A percentile compares a stretch with the other conserved stretches of the same genome.
Evolutionary conservation across 2,797 vertebrate species (phyloP).

Genomic region (Pteropus rufus): DNA sequence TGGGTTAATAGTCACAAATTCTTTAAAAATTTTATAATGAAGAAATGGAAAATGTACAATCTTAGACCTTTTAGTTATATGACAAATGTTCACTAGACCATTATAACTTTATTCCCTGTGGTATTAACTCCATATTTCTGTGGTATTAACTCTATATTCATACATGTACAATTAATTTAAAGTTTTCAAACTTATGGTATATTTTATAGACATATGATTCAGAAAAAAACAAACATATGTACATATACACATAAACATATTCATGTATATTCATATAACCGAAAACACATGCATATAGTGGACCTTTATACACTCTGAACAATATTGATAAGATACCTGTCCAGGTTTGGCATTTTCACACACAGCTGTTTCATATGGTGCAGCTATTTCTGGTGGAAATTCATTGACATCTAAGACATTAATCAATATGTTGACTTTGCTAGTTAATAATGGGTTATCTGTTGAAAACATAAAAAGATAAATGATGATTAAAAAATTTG

Average conservation of each 20-base stretch:
- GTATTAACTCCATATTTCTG: background rate
- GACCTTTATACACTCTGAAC: fast-evolving
- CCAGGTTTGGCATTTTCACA: conserved; percentile 95
- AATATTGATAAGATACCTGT: conserved; percentile 87
- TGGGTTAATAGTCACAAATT: background rate
- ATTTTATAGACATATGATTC: background rate
- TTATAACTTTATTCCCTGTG: background rate
- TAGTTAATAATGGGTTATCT: conserved; percentile 95
- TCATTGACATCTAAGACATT: conserved; percentile 98
- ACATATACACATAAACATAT: background rate
- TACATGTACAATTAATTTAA: background rate
- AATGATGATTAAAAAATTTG: background rate
- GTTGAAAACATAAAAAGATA: conserved; percentile 71
- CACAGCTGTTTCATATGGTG: conserved; percentile 94
- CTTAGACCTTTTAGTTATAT: background rate
- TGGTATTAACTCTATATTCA: background rate
- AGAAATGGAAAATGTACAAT: background rate
- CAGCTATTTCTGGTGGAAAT: conserved; percentile 96
- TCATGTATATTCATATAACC: background rate
- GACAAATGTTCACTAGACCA: background rate
- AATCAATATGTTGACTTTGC: conserved; percentile 93
- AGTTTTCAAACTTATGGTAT: background rate
- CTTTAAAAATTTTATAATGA: background rate
- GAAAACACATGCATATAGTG: background rate
- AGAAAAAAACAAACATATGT: background rate